Conservation (phyloP, 2,888 invertebrate genomes). For the Caenorhabditis sp. region DNA sequence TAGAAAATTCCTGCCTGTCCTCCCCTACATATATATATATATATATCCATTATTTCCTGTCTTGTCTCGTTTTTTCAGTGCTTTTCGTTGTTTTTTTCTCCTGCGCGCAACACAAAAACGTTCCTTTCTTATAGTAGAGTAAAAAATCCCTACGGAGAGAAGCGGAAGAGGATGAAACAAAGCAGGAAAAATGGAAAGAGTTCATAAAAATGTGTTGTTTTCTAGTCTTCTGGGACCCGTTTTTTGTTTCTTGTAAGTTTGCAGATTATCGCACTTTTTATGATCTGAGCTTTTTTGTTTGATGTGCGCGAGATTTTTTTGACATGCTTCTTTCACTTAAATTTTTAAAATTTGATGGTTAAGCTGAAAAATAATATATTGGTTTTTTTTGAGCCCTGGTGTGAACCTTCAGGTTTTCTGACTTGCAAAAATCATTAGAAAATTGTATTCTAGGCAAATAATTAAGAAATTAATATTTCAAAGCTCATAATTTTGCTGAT, state of each 20-base stretch:
- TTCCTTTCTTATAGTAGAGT: not conserved
- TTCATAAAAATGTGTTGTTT: not conserved
- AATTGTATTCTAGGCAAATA: too few relatives aligned
- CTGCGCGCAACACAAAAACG: not conserved
- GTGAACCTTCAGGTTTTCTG: too few relatives aligned
- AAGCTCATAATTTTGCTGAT: too few relatives aligned
- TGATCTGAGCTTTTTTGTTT: too few relatives aligned
- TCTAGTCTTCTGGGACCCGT: not conserved
- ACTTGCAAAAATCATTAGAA: too few relatives aligned
- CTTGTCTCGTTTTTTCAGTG: not conserved
- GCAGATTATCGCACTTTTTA: not conserved
- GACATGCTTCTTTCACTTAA: too few relatives aligned
- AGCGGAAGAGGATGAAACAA: not conserved
- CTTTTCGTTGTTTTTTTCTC: not conserved
- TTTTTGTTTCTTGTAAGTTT: not conserved
- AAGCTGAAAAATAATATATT: too few relatives aligned
- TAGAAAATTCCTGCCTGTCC: not conserved
- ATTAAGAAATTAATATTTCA: too few relatives aligned
- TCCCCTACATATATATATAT: not conserved
- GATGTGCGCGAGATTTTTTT: too few relatives aligned
- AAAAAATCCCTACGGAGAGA: not conserved
- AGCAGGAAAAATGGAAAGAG: not conserved
- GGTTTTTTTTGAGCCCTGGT: too few relatives aligned
- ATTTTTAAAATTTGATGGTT: too few relatives aligned
- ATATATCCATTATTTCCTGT: not conserved